phyloP scores from a whole-genome alignment of 2,888 invertebrate species.

The Drosophila paucipuncta region DNA sequence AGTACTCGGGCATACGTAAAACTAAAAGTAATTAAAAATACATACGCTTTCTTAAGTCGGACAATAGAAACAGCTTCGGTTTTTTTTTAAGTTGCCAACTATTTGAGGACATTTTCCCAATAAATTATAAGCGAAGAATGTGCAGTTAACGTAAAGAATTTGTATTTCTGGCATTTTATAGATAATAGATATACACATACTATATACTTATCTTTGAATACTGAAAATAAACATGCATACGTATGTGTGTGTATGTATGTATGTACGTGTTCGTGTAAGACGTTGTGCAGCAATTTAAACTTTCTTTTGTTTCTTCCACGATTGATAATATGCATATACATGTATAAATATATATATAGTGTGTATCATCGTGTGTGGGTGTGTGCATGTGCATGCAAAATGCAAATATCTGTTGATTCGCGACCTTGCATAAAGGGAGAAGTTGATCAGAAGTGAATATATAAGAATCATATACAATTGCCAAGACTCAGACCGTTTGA shows the following conservation, averaged over 20 bases:
- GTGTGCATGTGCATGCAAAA: conserved; percentile 13
- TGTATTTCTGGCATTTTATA: neutral
- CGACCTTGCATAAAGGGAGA: conserved; percentile 18
- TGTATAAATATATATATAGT: neutral
- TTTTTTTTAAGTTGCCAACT: conserved; percentile 4
- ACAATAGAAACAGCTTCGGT: conserved; percentile 3
- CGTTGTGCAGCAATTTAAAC: conserved; percentile 15
- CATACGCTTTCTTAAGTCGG: conserved; percentile 27
- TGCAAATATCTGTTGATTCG: conserved; percentile 48
- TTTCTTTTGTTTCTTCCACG: conserved; percentile 10
- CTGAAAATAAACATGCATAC: neutral
- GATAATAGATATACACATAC: conserved; percentile 1
- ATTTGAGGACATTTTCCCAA: conserved; percentile 1
- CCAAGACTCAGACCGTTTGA: conserved; percentile 11
- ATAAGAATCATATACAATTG: neutral
- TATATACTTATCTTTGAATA: neutral
- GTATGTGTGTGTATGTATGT: neutral
- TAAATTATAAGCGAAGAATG: neutral
- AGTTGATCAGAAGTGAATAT: conserved; percentile 10
- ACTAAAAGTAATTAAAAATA: conserved; percentile 53
- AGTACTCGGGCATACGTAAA: conserved; percentile 21
- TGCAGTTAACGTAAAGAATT: conserved; percentile 1
- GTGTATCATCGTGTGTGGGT: neutral
- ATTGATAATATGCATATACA: conserved; percentile 5
- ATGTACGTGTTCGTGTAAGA: neutral